Base-by-base conservation (phyloP, 2,888 invertebrate genomes). In the Agriotes lineatus region DNA sequence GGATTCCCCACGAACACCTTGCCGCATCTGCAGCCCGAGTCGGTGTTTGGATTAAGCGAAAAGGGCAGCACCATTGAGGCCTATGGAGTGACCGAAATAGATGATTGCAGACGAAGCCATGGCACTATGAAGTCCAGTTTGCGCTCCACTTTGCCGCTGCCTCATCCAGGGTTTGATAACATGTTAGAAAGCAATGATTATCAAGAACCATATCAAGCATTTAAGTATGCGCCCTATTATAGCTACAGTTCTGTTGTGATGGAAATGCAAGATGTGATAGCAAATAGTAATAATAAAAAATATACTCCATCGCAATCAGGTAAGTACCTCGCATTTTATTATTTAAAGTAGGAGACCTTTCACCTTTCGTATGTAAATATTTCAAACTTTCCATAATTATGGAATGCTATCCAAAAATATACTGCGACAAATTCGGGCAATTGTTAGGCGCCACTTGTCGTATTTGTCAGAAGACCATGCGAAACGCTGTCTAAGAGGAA, bases 171-270 rank as follows among this genome's bases (percentile, higher is more conserved):
- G 76, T 86, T 87, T 57, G 84, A 88, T 77, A 89, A 89, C 77
- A 86, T 90, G 75, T 89, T 90, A 80, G 88, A 90, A 48, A 79
- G 76, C 71, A 91, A 91, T 79, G 91, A 92, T 81, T 93, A 93
- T 83, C 93, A 93, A 80, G 93, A 93, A 84, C 93, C 93, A 39
- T 93, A 92, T 83, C 92, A 93, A 83, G 91, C 91, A 16, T 84
- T 92, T 74, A 90, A 90, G 81, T 91, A 90, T 80, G 90, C 92
- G 10, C 93, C 92, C 1, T 92, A 92, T 82, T 92, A 91, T 82
- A 91, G 90, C 80, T 92, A 92, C 85, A 91, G 91, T 82, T 90
- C 91, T 22, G 91, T 92, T 52, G 87, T 92, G 78, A 88, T 92
- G 85, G 92, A 92, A 84, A 92, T 92, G 91, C 89, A 90, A 82